Conservation (phyloP, 1,140 invertebrate genomes). For the Akabosia matsudoensis region DNA sequence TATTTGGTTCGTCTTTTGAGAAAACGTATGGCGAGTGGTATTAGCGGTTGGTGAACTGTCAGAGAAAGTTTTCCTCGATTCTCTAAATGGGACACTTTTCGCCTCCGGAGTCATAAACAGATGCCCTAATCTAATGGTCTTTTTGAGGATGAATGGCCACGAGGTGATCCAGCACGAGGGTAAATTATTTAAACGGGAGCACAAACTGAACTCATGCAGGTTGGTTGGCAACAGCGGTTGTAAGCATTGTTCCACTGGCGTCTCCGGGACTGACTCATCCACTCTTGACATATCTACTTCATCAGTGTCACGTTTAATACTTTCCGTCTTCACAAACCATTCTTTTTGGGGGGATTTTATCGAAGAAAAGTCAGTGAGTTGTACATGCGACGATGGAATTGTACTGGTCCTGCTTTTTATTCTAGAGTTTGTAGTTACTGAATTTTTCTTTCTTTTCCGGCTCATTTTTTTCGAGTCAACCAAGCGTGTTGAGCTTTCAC, state of each 20-base stretch:
- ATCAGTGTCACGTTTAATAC: constrained; percentile 25
- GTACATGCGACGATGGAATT: neutral
- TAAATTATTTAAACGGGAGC: constrained; percentile 19
- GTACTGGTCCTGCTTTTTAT: neutral
- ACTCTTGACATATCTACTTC: constrained; percentile 23
- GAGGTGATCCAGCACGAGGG: constrained; percentile 4
- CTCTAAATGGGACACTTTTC: constrained; percentile 22
- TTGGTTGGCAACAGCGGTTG: neutral
- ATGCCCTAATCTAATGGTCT: constrained; percentile 20
- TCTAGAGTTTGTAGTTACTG: neutral
- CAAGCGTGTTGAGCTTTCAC: neutral
- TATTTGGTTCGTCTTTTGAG: neutral
- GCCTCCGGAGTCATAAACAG: constrained; percentile 23
- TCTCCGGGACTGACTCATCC: constrained; percentile 8
- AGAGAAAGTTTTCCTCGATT: constrained; percentile 8
- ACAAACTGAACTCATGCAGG: neutral
- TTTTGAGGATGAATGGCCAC: constrained; percentile 13
- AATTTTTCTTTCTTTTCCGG: constrained; percentile 17
- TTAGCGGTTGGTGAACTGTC: neutral
- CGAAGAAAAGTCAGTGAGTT: neutral
- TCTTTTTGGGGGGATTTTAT: neutral
- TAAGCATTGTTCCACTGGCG: neutral
- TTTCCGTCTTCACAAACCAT: neutral
- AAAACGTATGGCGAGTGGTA: neutral
- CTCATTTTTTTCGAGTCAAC: constrained; percentile 3